These are phyloP conservation scores for Sebastes taczanowskii DNA, from an alignment of 2,797 vertebrate genomes.

Conservation along the genomic window DNA sequence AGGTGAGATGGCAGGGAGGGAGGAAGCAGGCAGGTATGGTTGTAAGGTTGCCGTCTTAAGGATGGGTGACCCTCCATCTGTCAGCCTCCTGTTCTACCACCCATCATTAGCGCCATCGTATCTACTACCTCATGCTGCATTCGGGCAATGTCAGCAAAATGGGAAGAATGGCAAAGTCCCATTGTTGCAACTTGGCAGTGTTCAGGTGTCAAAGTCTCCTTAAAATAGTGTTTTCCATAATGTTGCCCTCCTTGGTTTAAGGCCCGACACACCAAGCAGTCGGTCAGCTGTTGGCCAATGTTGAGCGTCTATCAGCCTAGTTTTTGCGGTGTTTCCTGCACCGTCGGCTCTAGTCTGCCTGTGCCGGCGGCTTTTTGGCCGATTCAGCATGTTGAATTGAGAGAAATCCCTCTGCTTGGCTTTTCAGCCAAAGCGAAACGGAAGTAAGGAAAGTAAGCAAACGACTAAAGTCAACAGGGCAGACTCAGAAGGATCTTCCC, in stretches of 20 bases:
- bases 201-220: not conserved
- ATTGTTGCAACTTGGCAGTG: not conserved
- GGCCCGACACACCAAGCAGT: no score
- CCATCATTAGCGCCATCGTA: not conserved
- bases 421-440: no score
- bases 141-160: not conserved
- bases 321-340: no score
- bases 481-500: not conserved
- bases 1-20: not conserved
- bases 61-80: not conserved
- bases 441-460: no score
- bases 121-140: not conserved
- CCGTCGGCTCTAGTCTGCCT: not conserved
- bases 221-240: not conserved
- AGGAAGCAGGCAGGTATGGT: constrained; percentile 9
- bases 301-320: not conserved
- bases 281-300: no score
- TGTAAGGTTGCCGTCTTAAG: not conserved
- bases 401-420: no score
- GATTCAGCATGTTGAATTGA: not conserved
- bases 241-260: not conserved
- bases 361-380: not conserved
- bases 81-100: not conserved
- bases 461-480: no score
- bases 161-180: not conserved